Evolutionary conservation across 2,113 vertebrate species (phyloP).

Genomic region (Lates calcarifer): DNA sequence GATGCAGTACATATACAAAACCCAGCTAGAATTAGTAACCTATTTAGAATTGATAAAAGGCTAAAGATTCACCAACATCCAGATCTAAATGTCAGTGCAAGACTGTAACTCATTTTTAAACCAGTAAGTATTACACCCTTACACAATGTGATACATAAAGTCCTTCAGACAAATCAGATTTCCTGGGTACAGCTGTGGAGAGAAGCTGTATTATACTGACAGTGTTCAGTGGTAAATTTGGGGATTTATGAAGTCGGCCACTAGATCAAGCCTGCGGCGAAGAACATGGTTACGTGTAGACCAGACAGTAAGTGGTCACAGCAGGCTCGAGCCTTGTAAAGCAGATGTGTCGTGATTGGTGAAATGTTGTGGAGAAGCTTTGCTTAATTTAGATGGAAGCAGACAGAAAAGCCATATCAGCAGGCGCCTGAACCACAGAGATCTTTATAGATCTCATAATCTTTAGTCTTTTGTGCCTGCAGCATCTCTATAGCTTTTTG

Average conservation of each 20-base stretch:
- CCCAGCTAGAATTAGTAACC: background rate
- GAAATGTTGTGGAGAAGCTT: constrained; percentile 1
- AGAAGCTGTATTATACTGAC: background rate
- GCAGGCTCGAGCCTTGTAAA: constrained; percentile 5
- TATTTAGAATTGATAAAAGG: background rate
- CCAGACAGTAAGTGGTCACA: constrained; percentile 30
- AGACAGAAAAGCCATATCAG: constrained; percentile 20
- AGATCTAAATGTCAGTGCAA: background rate
- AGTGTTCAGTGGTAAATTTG: constrained; percentile 14
- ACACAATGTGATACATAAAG: no score
- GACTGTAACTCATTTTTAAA: background rate
- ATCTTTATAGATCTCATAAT: constrained; percentile 3
- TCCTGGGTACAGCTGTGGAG: constrained; percentile 4
- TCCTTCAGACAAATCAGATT: constrained; percentile 10
- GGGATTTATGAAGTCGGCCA: constrained; percentile 28
- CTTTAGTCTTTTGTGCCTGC: constrained; percentile 12
- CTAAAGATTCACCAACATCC: background rate
- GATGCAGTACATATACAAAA: background rate
- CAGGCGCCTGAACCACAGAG: background rate
- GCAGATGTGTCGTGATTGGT: constrained; percentile 36
- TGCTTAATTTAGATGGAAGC: constrained; percentile 33
- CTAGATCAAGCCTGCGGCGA: background rate
- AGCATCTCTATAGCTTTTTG: constrained; percentile 5
- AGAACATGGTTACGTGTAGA: constrained; percentile 21
- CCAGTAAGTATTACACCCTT: background rate